Percentiles rank a stretch among this genome's conserved stretches.
These are phyloP conservation scores for Philantomba maxwellii DNA, from an alignment of 2,113 vertebrate species.

Conservation along the genomic window DNA sequence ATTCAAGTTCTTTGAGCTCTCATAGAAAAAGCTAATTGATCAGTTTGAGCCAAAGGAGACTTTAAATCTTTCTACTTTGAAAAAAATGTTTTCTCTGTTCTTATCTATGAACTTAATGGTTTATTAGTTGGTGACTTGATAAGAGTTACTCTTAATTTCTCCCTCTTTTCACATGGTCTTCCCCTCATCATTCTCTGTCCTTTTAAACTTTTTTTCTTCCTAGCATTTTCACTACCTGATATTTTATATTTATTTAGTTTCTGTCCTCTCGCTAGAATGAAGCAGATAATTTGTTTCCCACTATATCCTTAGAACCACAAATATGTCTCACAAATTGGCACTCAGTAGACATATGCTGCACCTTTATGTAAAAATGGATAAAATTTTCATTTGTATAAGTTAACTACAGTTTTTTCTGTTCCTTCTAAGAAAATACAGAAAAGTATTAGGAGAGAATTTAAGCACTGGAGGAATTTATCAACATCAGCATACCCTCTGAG, in stretches of 20 bases:
- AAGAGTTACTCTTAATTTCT: not conserved
- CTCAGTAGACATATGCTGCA: not conserved
- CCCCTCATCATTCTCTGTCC: not conserved
- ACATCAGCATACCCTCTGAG: not conserved
- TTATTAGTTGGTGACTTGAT: not conserved
- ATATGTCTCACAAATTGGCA: not conserved
- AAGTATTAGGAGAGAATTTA: not conserved
- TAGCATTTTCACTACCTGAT: not conserved
- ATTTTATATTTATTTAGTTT: not conserved
- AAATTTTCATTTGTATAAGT: not conserved
- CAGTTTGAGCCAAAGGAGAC: not conserved
- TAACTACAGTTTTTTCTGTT: not conserved
- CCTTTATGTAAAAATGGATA: constrained; percentile 9
- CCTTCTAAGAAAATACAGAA: not conserved
- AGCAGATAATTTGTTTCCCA: not conserved
- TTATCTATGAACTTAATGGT: not conserved
- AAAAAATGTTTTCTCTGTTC: not conserved
- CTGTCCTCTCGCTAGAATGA: not conserved
- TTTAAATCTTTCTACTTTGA: constrained; percentile 6
- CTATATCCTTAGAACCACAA: not conserved
- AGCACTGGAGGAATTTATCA: not conserved
- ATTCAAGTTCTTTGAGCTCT: not conserved
- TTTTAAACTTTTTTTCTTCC: not conserved
- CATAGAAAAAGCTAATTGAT: not conserved
- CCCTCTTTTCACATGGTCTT: not conserved